Conservation (phyloP, 2,113 vertebrate species). For the Diadophis punctatus region DNA sequence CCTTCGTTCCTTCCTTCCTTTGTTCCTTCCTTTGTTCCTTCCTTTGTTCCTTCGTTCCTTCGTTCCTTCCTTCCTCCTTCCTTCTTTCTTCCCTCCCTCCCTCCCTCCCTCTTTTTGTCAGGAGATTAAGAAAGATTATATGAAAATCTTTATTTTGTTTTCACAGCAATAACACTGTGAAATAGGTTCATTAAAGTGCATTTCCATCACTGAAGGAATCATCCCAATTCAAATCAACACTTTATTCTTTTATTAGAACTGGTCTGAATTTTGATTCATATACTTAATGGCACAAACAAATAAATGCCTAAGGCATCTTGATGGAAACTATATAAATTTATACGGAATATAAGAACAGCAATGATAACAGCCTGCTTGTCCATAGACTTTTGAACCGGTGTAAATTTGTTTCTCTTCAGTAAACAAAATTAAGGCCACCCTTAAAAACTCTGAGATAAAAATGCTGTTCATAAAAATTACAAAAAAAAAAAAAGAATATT, state of each 20-base stretch:
- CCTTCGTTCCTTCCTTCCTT: not conserved
- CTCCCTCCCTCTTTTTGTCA: not conserved
- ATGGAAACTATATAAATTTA: conserved; percentile 27
- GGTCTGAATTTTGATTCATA: conserved; percentile 43
- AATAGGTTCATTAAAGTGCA: not conserved
- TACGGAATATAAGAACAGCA: conserved; percentile 15
- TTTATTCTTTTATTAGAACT: conserved; percentile 53
- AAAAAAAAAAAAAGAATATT: not conserved
- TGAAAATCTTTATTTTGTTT: not conserved
- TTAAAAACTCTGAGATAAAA: not conserved
- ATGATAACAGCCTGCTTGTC: conserved; percentile 6
- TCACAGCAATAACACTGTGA: not conserved
- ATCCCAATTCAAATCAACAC: not conserved
- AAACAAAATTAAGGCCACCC: not conserved
- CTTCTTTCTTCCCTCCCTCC: not conserved
- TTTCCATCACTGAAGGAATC: not conserved
- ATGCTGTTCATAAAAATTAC: not conserved
- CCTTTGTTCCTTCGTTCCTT: too few species aligned
- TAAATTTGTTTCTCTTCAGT: not conserved
- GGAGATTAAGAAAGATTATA: not conserved
- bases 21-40: too few species aligned
- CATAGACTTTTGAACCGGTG: not conserved
- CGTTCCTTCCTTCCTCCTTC: not conserved
- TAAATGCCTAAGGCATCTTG: conserved; percentile 28
- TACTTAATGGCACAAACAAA: conserved; percentile 41